A percentile compares a stretch with the other conserved stretches of the same genome.
phyloP scores from a whole-genome alignment of 35 echinoderm and acorn worm genomes.

The Lytechinus pictus region DNA sequence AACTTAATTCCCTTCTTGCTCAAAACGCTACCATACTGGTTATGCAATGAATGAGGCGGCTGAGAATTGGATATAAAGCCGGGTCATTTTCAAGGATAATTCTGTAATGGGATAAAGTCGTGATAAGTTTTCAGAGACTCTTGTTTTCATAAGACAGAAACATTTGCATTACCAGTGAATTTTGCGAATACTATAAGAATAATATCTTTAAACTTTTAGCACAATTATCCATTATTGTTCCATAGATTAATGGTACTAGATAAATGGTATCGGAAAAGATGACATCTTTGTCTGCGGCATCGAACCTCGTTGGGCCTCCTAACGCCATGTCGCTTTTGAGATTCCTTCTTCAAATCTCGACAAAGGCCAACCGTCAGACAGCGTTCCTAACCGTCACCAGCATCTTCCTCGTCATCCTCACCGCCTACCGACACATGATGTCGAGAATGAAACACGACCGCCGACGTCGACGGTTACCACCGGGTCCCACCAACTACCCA shows the following conservation, averaged over 20 bases:
- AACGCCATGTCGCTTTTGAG: neutral
- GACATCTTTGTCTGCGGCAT: neutral
- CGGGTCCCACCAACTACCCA: slow-evolving; percentile 62
- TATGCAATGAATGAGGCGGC: no score
- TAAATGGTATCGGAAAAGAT: neutral
- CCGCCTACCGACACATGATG: neutral
- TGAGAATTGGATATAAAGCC: no score
- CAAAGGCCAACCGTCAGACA: neutral
- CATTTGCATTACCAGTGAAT: no score
- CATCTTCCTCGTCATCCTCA: neutral
- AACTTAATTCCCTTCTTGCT: no score
- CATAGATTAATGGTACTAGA: no score
- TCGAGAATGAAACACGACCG: neutral
- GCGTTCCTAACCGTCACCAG: neutral
- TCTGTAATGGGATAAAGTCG: neutral
- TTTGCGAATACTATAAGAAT: no score
- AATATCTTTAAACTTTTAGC: no score
- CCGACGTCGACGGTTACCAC: slow-evolving; percentile 42
- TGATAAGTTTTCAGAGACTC: neutral
- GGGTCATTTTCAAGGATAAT: neutral
- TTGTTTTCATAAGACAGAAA: no score
- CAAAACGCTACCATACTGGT: no score
- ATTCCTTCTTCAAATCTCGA: neutral
- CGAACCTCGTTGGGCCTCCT: neutral
- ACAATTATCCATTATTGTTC: no score